A percentile compares a stretch with the other conserved stretches of the same genome.
Evolutionary conservation across 2,888 invertebrate genomes (phyloP).

Genomic region (Anticlea derivata): DNA sequence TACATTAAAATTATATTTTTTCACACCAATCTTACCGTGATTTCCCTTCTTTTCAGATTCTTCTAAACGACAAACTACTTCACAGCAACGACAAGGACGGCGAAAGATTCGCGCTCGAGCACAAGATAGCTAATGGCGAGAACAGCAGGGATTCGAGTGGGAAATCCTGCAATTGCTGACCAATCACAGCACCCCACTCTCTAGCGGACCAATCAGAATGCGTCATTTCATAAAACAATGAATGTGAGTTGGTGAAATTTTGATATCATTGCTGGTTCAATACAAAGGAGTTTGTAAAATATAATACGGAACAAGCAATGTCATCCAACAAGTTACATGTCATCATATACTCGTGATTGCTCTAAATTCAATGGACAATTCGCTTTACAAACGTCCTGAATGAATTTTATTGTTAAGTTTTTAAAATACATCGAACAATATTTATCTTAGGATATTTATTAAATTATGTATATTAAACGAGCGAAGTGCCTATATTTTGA

Average conservation of each 20-base stretch:
- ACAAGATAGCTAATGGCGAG: constrained; percentile 77
- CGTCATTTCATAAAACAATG: constrained; percentile 31
- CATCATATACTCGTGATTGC: background rate
- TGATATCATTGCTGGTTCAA: constrained; percentile 16
- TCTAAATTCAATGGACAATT: background rate
- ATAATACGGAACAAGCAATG: constrained; percentile 14
- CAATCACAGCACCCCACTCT: constrained; percentile 46
- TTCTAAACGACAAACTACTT: constrained; percentile 90
- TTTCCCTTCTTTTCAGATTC: constrained; percentile 87
- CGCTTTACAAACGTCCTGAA: background rate
- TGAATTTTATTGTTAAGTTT: background rate
- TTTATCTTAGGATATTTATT: constrained; percentile 24
- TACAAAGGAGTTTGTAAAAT: background rate
- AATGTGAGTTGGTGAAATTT: constrained; percentile 19
- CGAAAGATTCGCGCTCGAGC: constrained; percentile 87
- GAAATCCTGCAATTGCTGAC: constrained; percentile 86
- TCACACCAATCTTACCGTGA: no score
- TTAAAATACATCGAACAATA: constrained; percentile 25
- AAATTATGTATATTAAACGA: constrained; percentile 23
- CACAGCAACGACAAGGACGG: constrained; percentile 88
- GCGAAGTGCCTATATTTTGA: constrained; percentile 46
- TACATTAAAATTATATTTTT: no score
- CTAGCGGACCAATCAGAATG: constrained; percentile 22
- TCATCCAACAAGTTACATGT: background rate
- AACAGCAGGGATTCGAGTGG: constrained; percentile 67